Base-by-base conservation (phyloP, 92 coral and sea anemone genomes). In the Heteractis magnifica region DNA sequence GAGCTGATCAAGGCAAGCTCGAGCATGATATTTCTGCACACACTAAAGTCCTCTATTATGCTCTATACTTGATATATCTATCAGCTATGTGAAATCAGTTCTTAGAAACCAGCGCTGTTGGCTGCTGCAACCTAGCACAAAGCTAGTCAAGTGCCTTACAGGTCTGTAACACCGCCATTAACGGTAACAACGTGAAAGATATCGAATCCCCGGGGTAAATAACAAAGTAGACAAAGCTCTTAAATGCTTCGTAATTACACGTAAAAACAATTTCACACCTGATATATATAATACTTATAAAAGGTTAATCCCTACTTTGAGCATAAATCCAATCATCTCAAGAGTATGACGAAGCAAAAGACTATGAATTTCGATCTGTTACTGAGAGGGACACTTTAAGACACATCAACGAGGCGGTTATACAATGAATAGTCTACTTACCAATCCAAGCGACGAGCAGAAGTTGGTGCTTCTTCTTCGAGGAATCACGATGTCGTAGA, bases 241-340 rank as follows among this genome's bases (percentile, higher is more conserved):
- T 81, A 49, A 81, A 81, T 81, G 65, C 20, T 81, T 70, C 77
- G 65, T 81, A 81, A 81, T 81, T 81, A 81, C 84, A 70, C 62
- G 84, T 65, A 70, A 68, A 81, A 81, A 71, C 77, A 65, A 81
- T 81, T 82, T 82, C 72, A 85, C 78, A 85, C 77, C 83, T 79
- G 88, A 77, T 76, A 62, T 71, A 85, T 80, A 80, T 58, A 68
- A 80, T 85, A 76, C 72, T 85, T 65, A 34, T 71, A 78, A 85
- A 85, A 85, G 88, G 88, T 85, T 85, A 85, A 85, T 85, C 88
- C 88, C 81, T 77, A 56, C 88, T 85, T 79, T 51, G 59, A 11
- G 41, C 13, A 65, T 68, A 77, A 85, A 85, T 85, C 88, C 88
- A 85, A 85, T 85, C 81, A 85, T 70, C 82, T 62, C 71, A 19